phyloP scores from a whole-genome alignment of 2,797 vertebrate species.

The Gila robusta region DNA sequence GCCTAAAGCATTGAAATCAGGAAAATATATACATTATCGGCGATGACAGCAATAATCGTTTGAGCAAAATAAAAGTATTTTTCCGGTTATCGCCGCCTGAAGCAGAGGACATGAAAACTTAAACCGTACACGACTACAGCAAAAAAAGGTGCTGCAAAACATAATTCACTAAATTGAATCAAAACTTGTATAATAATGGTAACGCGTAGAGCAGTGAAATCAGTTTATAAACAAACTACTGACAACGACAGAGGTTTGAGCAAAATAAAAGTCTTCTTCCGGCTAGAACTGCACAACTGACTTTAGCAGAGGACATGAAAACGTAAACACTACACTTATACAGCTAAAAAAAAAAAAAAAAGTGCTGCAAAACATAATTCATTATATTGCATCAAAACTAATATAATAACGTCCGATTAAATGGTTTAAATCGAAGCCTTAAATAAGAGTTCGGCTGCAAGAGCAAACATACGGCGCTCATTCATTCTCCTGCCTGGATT shows the following conservation, averaged over 20 bases:
- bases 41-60: no score
- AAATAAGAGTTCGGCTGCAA: background rate
- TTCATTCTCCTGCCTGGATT: background rate
- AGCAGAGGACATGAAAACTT: background rate
- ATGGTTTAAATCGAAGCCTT: background rate
- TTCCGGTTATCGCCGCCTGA: no score
- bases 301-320: background rate
- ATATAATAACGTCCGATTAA: background rate
- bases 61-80: no score
- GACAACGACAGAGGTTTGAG: background rate
- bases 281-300: no score
- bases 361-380: rapidly evolving
- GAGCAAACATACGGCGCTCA: background rate
- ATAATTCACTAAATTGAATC: rapidly evolving
- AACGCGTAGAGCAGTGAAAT: background rate
- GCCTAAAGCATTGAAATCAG: background rate
- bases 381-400: rapidly evolving
- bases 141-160: background rate
- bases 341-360: no score
- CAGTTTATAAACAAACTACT: no score
- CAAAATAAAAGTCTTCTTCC: constrained; percentile 20
- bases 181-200: rapidly evolving
- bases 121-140: background rate
- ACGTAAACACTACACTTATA: background rate
- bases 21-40: no score